Evolutionary conservation across 2,797 vertebrate species (phyloP), one percentile per base, ranked within the genome.

Genomic region (Myripristis murdjan): DNA sequence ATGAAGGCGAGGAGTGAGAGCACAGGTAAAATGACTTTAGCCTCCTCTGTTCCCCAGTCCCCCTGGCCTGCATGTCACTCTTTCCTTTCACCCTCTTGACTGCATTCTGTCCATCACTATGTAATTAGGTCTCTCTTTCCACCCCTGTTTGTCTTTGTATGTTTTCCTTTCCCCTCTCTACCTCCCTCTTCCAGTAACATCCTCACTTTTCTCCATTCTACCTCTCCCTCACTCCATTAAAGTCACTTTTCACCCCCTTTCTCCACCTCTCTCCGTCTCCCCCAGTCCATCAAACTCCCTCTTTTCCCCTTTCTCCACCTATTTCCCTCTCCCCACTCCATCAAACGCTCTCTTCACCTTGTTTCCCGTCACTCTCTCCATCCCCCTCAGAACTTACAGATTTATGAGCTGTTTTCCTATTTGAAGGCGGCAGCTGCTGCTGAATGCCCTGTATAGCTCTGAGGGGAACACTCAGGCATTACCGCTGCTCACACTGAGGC

Each of bases 401-500:
- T 93, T 93, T 91, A 93, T 59, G 82, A 90, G 71, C 84, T 81
- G 80, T 86, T 91, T 80, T 80, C 73, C 88, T 76, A 77, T 88
- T 86, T 79, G 54, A 75, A 85, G 83, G 73, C 37, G 62, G 84
- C 89, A 90, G 89, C 91, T 93, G 88, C 66, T 90, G 64, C 71
- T n/a, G 58, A 70, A 75, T 74, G 78, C 73, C 75, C 49, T 16
- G 35, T 51, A 43, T 57, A 75, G 41, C 52, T 70, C 60, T 55
- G 73, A 71, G 65, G 54, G 78, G 60, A 88, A 81, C 81, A 64
- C 15, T 28, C 64, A 39, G 64, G 73, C 60, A 46, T 63, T 69
- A 82, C 64, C 56, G 52, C 31, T 60, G 59, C 70, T 55, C 37
- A 24, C 31, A 62, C 75, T 48, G 59, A 81, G 33, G 64, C 71